Base-by-base conservation (phyloP, 30 jellyfish, hydroid and myxozoan genomes). In the Morbakka virulenta region DNA sequence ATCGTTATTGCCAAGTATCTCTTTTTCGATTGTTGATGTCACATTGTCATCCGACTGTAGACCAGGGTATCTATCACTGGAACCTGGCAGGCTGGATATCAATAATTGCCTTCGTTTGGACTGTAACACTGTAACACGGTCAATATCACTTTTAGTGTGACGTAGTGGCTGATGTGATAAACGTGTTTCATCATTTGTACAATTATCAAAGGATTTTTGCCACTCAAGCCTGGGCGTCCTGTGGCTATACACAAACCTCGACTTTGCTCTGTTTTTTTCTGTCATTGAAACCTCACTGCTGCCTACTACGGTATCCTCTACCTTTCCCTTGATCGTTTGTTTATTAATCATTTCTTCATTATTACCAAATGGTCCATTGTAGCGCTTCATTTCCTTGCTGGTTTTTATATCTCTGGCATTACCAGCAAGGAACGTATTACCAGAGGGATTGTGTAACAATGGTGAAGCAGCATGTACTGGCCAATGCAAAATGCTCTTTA, bases 71-170 rank as follows among this genome's bases (percentile, higher is more conserved):
- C 9, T 9, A 41, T 41, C 57, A 17, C 57, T 41, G 9, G 57
- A 41, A 41, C 57, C 57, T 9, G 57, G 57, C 57, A 41, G 57
- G 57, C 57, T 41, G 17, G 57, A 41, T 31, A 83, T 76, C 0
- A 85, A 87, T 26, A 83, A 51, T 28, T 83, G 95, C 57, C 29
- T 62, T 29, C 95, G 22, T 32, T 76, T 77, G 20, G 41, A 69
- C 28, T 73, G 64, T 72, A 83, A 12, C 28, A 83, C 76, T 3
- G 65, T 81, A 12, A 83, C 95, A 32, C 29, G 62, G 17, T 81
- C 80, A 12, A 62, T 73, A 25, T 83, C 95, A 52, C 95, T 83
- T 51, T 83, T 83, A 20, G 95, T 83, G 65, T 83, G 63, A 2
- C 95, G 87, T 3, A 83, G 77, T 0, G 77, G 9, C 24, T 64